Percentiles rank a stretch among this genome's conserved stretches.
These are phyloP conservation scores for Drosophila stalkeri DNA, from an alignment of 2,888 invertebrate species.

Conservation along the genomic window DNA sequence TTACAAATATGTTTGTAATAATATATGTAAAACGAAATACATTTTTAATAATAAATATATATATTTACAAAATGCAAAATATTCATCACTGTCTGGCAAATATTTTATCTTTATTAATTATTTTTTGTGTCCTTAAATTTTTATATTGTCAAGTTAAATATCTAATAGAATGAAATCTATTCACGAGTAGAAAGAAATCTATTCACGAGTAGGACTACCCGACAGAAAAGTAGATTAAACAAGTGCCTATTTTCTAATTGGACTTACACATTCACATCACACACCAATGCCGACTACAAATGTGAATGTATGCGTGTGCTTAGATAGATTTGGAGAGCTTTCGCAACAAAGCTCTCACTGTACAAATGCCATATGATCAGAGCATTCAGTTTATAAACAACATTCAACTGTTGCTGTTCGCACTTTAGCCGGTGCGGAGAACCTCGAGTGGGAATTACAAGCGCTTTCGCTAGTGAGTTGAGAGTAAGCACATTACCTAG, in stretches of 20 bases:
- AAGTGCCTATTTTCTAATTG: slow-evolving; percentile 15
- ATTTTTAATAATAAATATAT: no score
- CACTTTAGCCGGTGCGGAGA: not conserved
- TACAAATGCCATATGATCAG: slow-evolving; percentile 60
- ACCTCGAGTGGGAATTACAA: slow-evolving; percentile 6
- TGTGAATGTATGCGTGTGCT: not conserved
- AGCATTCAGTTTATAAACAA: slow-evolving; percentile 67
- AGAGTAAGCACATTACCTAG: slow-evolving; percentile 42
- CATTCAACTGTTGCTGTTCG: slow-evolving; percentile 53
- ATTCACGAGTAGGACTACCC: not conserved
- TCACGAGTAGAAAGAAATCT: not conserved
- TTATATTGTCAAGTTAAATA: not conserved
- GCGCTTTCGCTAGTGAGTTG: slow-evolving; percentile 26
- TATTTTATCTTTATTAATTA: not conserved
- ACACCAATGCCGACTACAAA: not conserved
- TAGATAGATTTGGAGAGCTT: slow-evolving; percentile 37
- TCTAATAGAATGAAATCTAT: no score
- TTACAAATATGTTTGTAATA: no score
- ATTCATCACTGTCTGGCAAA: no score
- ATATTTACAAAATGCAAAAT: no score
- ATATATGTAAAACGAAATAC: no score
- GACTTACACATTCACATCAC: slow-evolving; percentile 3
- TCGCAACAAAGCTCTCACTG: slow-evolving; percentile 46
- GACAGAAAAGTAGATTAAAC: not conserved
- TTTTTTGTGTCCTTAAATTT: not conserved